phyloP scores from a whole-genome alignment of 2,888 invertebrate genomes.

The Eupithecia tripunctaria region DNA sequence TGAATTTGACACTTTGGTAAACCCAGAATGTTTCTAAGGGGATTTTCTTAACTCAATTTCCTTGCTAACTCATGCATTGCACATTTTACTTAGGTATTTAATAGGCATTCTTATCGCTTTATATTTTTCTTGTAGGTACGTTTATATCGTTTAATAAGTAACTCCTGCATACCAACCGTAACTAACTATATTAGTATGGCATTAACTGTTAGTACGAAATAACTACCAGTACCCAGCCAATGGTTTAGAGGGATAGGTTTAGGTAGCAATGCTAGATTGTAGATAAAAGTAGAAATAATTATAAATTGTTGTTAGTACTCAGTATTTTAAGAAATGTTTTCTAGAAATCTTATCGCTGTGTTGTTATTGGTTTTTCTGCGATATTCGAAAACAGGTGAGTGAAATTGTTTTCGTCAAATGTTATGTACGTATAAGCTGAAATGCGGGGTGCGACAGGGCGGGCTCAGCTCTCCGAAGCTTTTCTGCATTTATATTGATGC shows the following conservation, averaged over 20 bases:
- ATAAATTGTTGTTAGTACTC: neutral
- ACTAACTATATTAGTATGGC: conserved; percentile 2
- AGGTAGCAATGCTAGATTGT: neutral
- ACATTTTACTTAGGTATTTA: neutral
- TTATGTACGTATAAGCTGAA: no score
- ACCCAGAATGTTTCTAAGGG: neutral
- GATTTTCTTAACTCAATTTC: neutral
- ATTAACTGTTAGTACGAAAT: neutral
- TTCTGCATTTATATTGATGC: no score
- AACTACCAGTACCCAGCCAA: neutral
- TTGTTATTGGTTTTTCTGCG: conserved; percentile 23
- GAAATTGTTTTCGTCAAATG: neutral
- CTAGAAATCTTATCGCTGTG: conserved; percentile 13
- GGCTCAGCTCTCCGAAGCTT: no score
- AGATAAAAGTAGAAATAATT: neutral
- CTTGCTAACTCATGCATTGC: neutral
- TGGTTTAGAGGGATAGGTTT: neutral
- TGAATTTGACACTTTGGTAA: neutral
- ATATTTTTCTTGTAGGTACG: conserved; percentile 1
- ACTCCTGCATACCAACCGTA: neutral
- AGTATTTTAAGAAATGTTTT: conserved; percentile 11
- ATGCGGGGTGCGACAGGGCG: no score
- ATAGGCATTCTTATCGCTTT: neutral
- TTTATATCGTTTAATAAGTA: neutral
- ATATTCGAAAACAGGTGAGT: conserved; percentile 34